These are phyloP conservation scores for Vireo altiloquus DNA, from an alignment of 2,113 vertebrate species.

Conservation along the genomic window DNA sequence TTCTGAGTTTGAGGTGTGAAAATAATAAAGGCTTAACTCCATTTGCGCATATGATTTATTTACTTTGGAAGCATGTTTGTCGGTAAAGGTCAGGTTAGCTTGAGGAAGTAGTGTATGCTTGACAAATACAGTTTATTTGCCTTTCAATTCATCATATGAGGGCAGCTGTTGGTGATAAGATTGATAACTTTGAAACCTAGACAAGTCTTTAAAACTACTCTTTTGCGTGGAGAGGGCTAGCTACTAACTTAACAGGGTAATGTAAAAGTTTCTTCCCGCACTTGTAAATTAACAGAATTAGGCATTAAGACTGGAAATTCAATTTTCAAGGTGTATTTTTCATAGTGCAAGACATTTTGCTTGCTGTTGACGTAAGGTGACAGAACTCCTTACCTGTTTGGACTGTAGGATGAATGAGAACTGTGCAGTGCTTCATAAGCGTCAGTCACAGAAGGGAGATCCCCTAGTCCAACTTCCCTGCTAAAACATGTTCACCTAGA, in stretches of 20 bases:
- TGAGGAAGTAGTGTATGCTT: fast-evolving
- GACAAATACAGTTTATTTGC: not conserved
- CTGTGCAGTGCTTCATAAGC: not conserved
- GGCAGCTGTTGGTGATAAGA: not conserved
- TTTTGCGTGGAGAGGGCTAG: not conserved
- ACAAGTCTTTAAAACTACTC: not conserved
- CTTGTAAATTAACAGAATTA: not conserved
- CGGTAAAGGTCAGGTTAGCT: not conserved
- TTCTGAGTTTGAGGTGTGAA: not conserved
- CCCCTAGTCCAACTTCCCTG: not conserved
- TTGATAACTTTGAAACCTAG: not conserved
- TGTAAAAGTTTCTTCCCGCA: not conserved
- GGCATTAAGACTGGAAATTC: not conserved
- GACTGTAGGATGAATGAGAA: not conserved
- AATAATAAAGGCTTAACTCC: not conserved
- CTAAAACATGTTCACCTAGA: not conserved
- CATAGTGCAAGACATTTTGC: fast-evolving
- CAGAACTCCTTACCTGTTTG: not conserved
- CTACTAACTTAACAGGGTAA: not conserved
- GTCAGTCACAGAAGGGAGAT: not conserved
- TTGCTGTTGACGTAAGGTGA: not conserved
- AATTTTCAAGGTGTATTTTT: not conserved
- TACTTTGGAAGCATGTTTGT: not conserved
- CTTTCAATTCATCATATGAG: not conserved
- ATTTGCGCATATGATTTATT: fast-evolving